Evolutionary conservation across 2,113 vertebrate species (phyloP).

Genomic region (Epinephelus moara): DNA sequence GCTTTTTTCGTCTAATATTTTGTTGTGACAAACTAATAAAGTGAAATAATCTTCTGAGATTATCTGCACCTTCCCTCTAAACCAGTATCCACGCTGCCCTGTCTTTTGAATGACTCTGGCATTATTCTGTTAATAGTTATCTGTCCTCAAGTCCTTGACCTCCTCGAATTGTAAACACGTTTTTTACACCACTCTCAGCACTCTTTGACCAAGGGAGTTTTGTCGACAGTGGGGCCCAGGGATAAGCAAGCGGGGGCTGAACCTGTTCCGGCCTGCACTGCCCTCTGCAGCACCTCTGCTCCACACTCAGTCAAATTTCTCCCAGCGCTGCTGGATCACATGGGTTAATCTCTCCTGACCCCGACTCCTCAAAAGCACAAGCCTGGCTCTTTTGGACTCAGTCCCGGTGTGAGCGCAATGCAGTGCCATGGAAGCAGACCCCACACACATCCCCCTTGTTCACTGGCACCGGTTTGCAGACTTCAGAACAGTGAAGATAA

Average conservation of each 20-base stretch:
- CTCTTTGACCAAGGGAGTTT: slow-evolving; percentile 89
- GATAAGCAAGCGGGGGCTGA: slow-evolving; percentile 96
- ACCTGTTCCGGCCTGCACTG: slow-evolving; percentile 95
- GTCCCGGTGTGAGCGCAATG: slow-evolving; percentile 62
- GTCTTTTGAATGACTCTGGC: slow-evolving; percentile 88
- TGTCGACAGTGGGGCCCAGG: slow-evolving; percentile 93
- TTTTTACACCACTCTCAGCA: slow-evolving; percentile 89
- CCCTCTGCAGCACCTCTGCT: slow-evolving; percentile 93
- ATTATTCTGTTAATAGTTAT: slow-evolving; percentile 96
- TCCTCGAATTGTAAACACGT: slow-evolving; percentile 93
- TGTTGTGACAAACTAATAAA: slow-evolving; percentile 18
- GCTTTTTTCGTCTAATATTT: no score
- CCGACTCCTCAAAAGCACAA: slow-evolving; percentile 80
- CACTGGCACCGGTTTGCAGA: slow-evolving; percentile 77
- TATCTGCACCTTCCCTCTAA: slow-evolving; percentile 27
- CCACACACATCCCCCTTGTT: slow-evolving; percentile 64
- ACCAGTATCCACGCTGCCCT: slow-evolving; percentile 40
- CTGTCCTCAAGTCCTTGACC: slow-evolving; percentile 98
- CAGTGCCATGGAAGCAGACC: slow-evolving; percentile 62
- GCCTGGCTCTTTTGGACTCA: slow-evolving; percentile 77
- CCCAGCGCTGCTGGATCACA: slow-evolving; percentile 76
- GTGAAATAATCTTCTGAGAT: slow-evolving; percentile 29
- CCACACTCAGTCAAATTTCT: slow-evolving; percentile 90
- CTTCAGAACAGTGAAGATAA: slow-evolving; percentile 79
- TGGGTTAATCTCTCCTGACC: slow-evolving; percentile 83